These are phyloP conservation scores for Centruroides sculpturatus DNA, from an alignment of 1,140 invertebrate genomes.

Conservation along the genomic window DNA sequence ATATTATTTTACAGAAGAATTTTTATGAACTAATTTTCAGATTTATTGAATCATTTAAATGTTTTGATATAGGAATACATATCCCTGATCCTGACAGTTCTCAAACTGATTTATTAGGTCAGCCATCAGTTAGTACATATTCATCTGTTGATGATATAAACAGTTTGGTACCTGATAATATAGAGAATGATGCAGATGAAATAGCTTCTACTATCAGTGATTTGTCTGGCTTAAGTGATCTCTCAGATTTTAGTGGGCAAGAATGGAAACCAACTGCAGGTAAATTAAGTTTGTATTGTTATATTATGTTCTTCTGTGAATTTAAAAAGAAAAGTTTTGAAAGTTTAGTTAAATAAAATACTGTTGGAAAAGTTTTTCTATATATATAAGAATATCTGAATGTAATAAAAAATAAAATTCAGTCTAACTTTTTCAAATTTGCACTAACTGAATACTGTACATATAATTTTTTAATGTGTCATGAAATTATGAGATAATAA, in stretches of 20 bases:
- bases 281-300: constrained; percentile 9
- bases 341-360: too few relatives aligned
- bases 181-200: constrained; percentile 43
- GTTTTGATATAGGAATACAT: background rate
- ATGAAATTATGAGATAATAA: too few relatives aligned
- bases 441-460: too few relatives aligned
- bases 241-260: constrained; percentile 47
- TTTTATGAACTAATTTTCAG: background rate
- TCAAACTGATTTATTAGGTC: background rate
- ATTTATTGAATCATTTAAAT: background rate
- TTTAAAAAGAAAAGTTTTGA: too few relatives aligned
- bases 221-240: constrained; percentile 47
- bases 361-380: too few relatives aligned
- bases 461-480: too few relatives aligned
- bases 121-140: background rate
- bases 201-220: constrained; percentile 47
- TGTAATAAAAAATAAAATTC: too few relatives aligned
- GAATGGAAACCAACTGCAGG: constrained; percentile 43
- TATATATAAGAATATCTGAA: too few relatives aligned
- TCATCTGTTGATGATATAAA: background rate
- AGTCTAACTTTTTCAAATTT: too few relatives aligned
- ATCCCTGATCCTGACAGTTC: background rate
- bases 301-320: too few relatives aligned
- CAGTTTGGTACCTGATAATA: constrained; percentile 4
- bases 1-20: background rate